These are phyloP conservation scores for Automeris io DNA, from an alignment of 2,888 invertebrate genomes.

Conservation along the genomic window DNA sequence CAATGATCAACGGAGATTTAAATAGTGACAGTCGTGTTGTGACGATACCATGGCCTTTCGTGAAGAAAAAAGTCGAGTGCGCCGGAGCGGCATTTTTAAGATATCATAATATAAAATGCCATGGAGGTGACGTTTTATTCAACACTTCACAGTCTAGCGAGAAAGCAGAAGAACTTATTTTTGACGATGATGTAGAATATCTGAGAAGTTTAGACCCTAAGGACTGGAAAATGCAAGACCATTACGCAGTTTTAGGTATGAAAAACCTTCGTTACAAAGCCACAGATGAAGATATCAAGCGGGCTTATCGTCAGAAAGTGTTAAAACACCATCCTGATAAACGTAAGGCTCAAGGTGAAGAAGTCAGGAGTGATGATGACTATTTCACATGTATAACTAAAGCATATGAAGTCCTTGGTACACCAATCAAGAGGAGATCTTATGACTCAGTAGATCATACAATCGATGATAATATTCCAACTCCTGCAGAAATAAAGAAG, in stretches of 20 bases:
- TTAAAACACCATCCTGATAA: slow-evolving; percentile 99
- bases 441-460: slow-evolving; percentile 98
- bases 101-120: slow-evolving; percentile 68
- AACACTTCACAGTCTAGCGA: slow-evolving; percentile 58
- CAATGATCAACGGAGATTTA: slow-evolving; percentile 60
- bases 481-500: slow-evolving; percentile 84
- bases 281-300: slow-evolving; percentile 94
- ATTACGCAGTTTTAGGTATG: slow-evolving; percentile 96
- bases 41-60: slow-evolving; percentile 48
- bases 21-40: slow-evolving; percentile 43
- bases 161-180: slow-evolving; percentile 60
- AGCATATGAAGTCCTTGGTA: slow-evolving; percentile 94
- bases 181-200: slow-evolving; percentile 87
- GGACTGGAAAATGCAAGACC: slow-evolving; percentile 98
- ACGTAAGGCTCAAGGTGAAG: slow-evolving; percentile 92
- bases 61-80: slow-evolving; percentile 67
- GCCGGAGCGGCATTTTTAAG: slow-evolving; percentile 69
- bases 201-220: slow-evolving; percentile 94
- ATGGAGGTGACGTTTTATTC: slow-evolving; percentile 63
- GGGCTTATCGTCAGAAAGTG: slow-evolving; percentile 87
- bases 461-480: slow-evolving; percentile 93
- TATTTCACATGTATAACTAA: slow-evolving; percentile 99
- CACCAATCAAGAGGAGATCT: slow-evolving; percentile 86
- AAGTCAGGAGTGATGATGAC: slow-evolving; percentile 92
- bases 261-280: slow-evolving; percentile 89